These are phyloP conservation scores for Galeopterus variegatus DNA, from an alignment of 2,113 vertebrate species.

Conservation along the genomic window DNA sequence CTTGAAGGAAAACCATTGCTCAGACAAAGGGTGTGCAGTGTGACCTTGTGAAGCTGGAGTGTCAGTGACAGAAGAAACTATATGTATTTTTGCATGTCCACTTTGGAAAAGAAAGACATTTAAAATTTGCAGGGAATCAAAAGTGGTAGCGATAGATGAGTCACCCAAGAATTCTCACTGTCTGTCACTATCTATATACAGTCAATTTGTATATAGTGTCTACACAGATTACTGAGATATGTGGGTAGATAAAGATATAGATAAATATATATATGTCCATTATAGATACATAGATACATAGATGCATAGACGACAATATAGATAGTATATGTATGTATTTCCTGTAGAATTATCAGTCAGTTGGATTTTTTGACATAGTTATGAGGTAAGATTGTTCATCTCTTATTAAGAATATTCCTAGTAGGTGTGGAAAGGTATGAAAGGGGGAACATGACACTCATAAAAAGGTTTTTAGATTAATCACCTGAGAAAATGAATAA, in stretches of 20 bases:
- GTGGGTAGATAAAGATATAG: neutral
- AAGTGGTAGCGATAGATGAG: neutral
- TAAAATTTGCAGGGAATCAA: neutral
- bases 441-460: neutral
- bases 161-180: neutral
- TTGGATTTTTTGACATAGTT: neutral
- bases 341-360: neutral
- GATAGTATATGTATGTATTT: neutral
- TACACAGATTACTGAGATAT: neutral
- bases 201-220: neutral
- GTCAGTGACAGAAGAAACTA: neutral
- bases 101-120: neutral
- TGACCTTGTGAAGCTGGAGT: neutral
- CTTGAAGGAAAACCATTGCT: neutral
- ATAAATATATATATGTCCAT: neutral
- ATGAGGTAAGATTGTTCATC: neutral
- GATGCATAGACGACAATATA: too few relatives aligned
- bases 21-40: neutral
- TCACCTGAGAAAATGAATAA: neutral
- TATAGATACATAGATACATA: neutral
- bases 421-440: neutral
- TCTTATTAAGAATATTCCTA: neutral
- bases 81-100: rapidly evolving
- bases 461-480: neutral
- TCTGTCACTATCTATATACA: neutral